Base-by-base conservation (phyloP, 2,113 vertebrate genomes). In the Colinus virginianus region DNA sequence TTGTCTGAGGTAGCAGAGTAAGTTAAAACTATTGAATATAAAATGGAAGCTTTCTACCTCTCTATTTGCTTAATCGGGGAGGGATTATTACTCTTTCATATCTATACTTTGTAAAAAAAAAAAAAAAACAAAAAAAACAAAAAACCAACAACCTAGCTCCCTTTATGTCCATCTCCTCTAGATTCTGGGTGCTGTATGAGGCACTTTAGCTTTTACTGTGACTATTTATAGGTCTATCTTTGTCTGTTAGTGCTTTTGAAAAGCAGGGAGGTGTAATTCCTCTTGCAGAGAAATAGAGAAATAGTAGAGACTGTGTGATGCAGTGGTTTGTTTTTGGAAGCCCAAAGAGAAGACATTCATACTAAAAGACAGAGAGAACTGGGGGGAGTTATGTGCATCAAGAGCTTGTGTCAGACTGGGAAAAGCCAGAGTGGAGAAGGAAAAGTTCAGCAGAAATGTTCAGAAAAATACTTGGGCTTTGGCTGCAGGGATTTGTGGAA, bases 81-180 rank as follows among this genome's bases (percentile, higher is more conserved):
- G 56, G 17, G 11, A 48, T 67, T 14, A 51, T 72, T 40, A 53
- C 5, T 43, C 53, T 84, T 76, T 83, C 23, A 18, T 40, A 10
- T 77, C 16, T 66, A 1, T 68, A 36, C 43, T 21, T 19, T 28
- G 3, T 40, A 66, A 87, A 83, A 56, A 88, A 83, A 56, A 88
- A 7, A 28, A 9, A 66, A 45, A 38, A n/a, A n/a, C n/a, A 83
- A 56, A 88, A 7, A 28, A 9, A 66, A 45, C 34, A 66, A 87
- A 79, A 56, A 88, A 79, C 32, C 85, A 7, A 28, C 9, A 66
- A 45, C 34, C 40, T 46, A 74, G 3, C 5, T 7, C 5, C 3
- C 3, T 72, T 85, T 84, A 22, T 0, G 0, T 70, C 28, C 7
- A 77, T 7, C 15, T 69, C 32, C 7, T 4, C 8, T 9, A 58